Base-by-base conservation (phyloP, 2,888 invertebrate species). In the Athalia circularis region DNA sequence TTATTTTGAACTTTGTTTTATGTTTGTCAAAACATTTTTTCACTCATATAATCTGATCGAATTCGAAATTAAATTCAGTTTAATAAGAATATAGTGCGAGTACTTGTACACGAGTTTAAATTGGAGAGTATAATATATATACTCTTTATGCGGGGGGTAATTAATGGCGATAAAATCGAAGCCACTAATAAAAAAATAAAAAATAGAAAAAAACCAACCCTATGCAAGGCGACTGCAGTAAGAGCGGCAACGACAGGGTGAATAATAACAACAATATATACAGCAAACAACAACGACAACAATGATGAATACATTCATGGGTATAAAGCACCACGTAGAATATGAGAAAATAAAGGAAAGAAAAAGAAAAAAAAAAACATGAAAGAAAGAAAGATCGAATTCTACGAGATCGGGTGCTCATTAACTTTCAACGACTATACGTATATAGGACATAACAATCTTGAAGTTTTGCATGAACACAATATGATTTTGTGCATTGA, bases 341-440 rank as follows among this genome's bases (percentile, higher is more conserved):
- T 29, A 65, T 65, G 54, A 54, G 54, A 54, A 54, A 65, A 47
- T 3, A 8, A 5, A 15, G 4, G 29, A 64, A 15, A 43, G 29
- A n/a, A 11, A 54, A 9, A 29, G 29, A 52, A 52, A 54, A 43
- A 68, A 68, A 50, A 68, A 54, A 1, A 2, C 0, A 29, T 29
- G 29, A 29, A 29, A 29, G 29, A 29, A 29, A 29, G 29, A 29
- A 68, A 11, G 50, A 29, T 54, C 54, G 52, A 68, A 68, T 50
- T 68, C 43, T 50, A 43, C 68, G 43, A 68, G 54, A 68, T 68
- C 68, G 48, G 29, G 68, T 29, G 52, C 54, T 68, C 68, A 52
- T 68, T 68, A 68, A 68, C 68, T 68, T 68, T n/a, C 29, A 68
- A 68, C 68, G 4, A 54, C 9, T 11, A 54, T 54, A 9, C n/a